phyloP scores from a whole-genome alignment of 2,888 invertebrate genomes.

The Idaea straminata region DNA sequence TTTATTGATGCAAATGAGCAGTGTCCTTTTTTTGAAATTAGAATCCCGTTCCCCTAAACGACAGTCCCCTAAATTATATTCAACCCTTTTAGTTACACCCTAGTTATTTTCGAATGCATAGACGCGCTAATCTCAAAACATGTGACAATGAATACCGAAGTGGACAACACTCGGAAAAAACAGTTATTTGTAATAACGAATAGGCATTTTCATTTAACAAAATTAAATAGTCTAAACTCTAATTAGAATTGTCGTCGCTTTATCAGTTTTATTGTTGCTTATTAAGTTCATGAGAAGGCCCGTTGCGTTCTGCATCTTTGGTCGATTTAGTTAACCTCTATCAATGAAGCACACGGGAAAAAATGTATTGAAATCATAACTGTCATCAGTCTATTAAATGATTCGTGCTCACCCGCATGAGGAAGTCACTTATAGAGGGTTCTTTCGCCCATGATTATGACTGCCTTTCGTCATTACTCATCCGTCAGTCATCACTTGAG shows the following conservation, averaged over 20 bases:
- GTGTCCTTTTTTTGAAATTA: conserved; percentile 46
- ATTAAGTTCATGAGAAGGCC: conserved; percentile 55
- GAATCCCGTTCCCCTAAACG: conserved; percentile 22
- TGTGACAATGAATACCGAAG: conserved; percentile 30
- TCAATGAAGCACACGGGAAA: conserved; percentile 70
- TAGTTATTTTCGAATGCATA: conserved; percentile 48
- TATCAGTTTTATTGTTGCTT: conserved; percentile 66
- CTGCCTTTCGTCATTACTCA: conserved; percentile 49
- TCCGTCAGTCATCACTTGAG: conserved; percentile 11
- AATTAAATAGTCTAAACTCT: conserved; percentile 30
- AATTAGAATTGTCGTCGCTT: conserved; percentile 35
- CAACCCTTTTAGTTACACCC: conserved; percentile 72
- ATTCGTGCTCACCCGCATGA: conserved; percentile 69
- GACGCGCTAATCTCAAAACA: conserved; percentile 49
- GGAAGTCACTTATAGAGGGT: conserved; percentile 72
- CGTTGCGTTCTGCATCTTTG: conserved; percentile 55
- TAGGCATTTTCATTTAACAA: conserved; percentile 14
- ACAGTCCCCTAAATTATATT: conserved; percentile 56
- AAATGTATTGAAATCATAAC: conserved; percentile 62
- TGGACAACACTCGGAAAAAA: conserved; percentile 21
- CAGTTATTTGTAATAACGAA: conserved; percentile 19
- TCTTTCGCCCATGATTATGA: conserved; percentile 40
- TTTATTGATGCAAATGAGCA: conserved; percentile 22
- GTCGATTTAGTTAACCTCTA: conserved; percentile 71
- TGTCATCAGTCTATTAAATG: conserved; percentile 70